Conservation (phyloP, 2,797 vertebrate genomes). For the Chelmon rostratus region DNA sequence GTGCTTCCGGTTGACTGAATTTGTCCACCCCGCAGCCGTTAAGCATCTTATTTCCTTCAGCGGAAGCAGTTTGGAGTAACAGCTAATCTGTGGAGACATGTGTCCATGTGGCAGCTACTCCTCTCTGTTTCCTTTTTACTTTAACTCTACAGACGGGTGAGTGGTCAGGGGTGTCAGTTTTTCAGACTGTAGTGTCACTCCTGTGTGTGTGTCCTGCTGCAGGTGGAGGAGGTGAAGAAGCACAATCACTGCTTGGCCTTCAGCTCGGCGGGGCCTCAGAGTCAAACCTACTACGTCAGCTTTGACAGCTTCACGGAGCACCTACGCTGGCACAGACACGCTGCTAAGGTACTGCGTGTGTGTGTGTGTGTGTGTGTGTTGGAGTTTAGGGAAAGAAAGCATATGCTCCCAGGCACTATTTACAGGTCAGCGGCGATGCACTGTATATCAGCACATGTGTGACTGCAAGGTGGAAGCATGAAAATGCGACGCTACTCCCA, state of each 20-base stretch:
- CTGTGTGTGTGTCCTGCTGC: constrained; percentile 43
- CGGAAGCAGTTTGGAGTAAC: constrained; percentile 1
- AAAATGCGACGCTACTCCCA: constrained; percentile 28
- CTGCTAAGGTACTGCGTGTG: constrained; percentile 90
- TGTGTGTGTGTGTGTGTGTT: background rate
- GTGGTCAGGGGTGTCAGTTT: constrained; percentile 37
- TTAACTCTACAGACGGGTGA: background rate
- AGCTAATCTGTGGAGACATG: constrained; percentile 14
- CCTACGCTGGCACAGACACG: constrained; percentile 96
- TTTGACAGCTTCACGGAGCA: constrained; percentile 98
- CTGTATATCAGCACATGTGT: constrained; percentile 49
- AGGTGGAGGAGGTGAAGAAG: constrained; percentile 99
- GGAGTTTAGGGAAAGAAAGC: constrained; percentile 29
- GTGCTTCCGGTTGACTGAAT: constrained; percentile 36
- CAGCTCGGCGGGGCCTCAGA: constrained; percentile 97
- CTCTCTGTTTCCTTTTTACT: background rate
- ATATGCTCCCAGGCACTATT: constrained; percentile 40
- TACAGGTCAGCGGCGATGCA: constrained; percentile 48
- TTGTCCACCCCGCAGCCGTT: constrained; percentile 29
- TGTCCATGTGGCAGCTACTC: constrained; percentile 12
- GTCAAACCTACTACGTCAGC: constrained; percentile 98
- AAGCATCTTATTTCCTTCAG: constrained; percentile 26
- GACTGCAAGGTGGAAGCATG: constrained; percentile 35
- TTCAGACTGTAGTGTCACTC: constrained; percentile 36
- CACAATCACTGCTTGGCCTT: constrained; percentile 98